Conservation (phyloP, 2,113 vertebrate species). For the Heterotilapia buettikoferi region DNA sequence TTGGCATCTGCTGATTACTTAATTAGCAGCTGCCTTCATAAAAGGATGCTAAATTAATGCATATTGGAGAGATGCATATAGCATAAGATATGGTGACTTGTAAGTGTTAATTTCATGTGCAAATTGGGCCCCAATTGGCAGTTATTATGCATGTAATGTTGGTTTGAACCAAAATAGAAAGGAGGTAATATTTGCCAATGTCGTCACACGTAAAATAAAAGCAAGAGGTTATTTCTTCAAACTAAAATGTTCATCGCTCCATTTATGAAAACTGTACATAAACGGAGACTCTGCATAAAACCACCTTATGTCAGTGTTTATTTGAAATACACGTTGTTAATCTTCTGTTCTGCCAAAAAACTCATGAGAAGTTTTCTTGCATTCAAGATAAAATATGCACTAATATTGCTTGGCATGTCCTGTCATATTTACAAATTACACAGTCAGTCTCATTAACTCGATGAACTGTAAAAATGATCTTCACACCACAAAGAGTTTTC, state of each 20-base stretch:
- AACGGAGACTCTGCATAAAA: background rate
- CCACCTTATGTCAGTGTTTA: background rate
- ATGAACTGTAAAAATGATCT: constrained; percentile 3
- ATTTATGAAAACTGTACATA: background rate
- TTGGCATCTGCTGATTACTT: background rate
- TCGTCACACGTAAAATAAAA: background rate
- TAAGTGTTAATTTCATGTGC: background rate
- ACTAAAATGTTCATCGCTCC: background rate
- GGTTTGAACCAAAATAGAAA: background rate
- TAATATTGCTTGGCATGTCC: background rate
- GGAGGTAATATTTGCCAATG: background rate
- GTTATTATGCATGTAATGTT: background rate
- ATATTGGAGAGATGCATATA: background rate
- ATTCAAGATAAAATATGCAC: background rate
- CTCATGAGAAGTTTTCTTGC: background rate
- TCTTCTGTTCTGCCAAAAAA: background rate
- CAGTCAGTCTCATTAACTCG: background rate
- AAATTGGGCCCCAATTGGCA: background rate
- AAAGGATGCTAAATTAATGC: background rate
- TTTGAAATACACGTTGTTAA: background rate
- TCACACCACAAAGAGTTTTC: background rate
- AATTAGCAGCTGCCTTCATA: background rate
- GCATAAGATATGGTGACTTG: background rate
- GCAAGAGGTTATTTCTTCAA: background rate
- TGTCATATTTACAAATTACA: constrained; percentile 1